Evolutionary conservation across 2,797 vertebrate species (phyloP), one percentile per base, ranked within the genome.

Genomic region (Taeniopygia guttata): DNA sequence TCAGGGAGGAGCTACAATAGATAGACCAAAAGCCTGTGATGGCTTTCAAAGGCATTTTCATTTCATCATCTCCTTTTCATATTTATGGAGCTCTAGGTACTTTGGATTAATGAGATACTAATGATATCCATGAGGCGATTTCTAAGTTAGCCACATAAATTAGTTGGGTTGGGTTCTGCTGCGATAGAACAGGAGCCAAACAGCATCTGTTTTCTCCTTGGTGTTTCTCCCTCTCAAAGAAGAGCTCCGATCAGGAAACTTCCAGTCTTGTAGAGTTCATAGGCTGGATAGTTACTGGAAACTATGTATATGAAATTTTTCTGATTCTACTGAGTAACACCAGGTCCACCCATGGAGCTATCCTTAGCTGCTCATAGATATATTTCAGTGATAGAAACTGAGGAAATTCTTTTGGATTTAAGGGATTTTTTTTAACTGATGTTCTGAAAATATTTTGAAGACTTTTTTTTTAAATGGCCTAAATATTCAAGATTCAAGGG

Each of bases 201-300:
- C 1, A 25, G 1, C 19, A 10, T 58, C 13, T 60, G 5, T 16
- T 58, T 54, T 23, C 12, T 48, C 7, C 32, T 60, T 34, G 1
- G 1, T 46, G 77, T 79, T 74, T 15, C 3, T 36, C 2, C 5
- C 5, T 63, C 34, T 67, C 26, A 21, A 34, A 74, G 5, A 70
- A 38, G 4, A 49, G 0, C 18, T 32, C 25, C 1, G 0, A 11
- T 64, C 2, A 45, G 19, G 11, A 60, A 34, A 1, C 19, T 67
- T 77, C 7, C 21, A 45, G 2, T 70, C 17, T 55, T 9, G 19
- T 3, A 40, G 9, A 13, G 1, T 2, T 52, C 54, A 5, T 7
- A 10, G 4, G 2, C 16, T 49, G 11, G 6, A 52, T 64, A 43
- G 3, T 43, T 56, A 18, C 3, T 36, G 38, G 11, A 59, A 83